phyloP scores from a whole-genome alignment of 2,888 invertebrate genomes.

The Lottia gigantea region DNA sequence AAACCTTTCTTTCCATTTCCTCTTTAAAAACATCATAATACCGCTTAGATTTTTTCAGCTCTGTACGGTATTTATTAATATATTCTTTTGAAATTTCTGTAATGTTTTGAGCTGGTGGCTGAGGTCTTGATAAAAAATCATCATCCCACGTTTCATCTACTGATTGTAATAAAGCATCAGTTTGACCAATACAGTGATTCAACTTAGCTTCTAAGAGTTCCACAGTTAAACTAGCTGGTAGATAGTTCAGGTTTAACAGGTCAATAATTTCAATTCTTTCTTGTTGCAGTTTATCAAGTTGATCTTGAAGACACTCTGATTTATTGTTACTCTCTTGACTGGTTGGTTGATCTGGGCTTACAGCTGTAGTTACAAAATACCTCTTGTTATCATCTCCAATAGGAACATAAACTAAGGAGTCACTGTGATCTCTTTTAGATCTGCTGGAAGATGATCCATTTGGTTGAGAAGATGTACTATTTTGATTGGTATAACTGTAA shows the following conservation, averaged over 20 bases:
- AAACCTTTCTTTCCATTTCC: conserved; percentile 44
- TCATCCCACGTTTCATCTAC: conserved; percentile 54
- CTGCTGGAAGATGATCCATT: background rate
- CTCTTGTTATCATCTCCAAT: background rate
- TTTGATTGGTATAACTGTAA: background rate
- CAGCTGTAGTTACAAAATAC: conserved; percentile 26
- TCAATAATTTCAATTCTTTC: conserved; percentile 63
- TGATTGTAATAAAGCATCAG: conserved; percentile 63
- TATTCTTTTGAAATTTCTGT: conserved; percentile 42
- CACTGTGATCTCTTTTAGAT: background rate
- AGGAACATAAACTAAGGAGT: background rate
- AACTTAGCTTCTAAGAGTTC: conserved; percentile 68
- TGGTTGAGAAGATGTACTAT: background rate
- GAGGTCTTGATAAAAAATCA: conserved; percentile 18
- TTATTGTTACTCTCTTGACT: conserved; percentile 44
- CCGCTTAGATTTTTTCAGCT: conserved; percentile 56
- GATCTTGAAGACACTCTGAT: conserved; percentile 35
- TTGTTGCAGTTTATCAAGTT: conserved; percentile 59
- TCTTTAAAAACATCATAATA: conserved; percentile 57
- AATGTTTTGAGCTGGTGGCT: conserved; percentile 1
- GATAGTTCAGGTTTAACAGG: conserved; percentile 59
- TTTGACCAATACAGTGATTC: conserved; percentile 68
- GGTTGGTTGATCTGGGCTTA: conserved; percentile 48
- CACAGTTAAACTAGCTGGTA: conserved; percentile 65
- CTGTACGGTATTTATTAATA: conserved; percentile 50